Base-by-base conservation (phyloP, 2,888 invertebrate genomes). In the Papilio elwesi region DNA sequence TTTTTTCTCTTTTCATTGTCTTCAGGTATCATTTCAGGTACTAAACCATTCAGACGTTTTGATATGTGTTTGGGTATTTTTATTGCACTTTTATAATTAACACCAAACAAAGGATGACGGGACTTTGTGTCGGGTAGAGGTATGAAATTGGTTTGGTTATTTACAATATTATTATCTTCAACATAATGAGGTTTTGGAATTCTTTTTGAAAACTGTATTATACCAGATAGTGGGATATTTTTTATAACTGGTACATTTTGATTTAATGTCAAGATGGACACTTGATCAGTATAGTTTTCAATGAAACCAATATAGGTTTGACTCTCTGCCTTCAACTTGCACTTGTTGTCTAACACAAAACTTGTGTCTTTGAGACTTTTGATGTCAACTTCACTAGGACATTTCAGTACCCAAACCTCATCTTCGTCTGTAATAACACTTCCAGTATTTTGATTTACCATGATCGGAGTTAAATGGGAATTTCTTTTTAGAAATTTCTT, bases 61-160 rank as follows among this genome's bases (percentile, higher is more conserved):
- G 79, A 78, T 57, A 88, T 78, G n/a, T 78, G 73, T 49, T 79
- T 52, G 8, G 88, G 84, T 66, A 90, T 72, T 78, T 88, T 88
- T 6, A 89, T 82, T 10, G 85, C 83, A 74, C 84, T 87, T 75
- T 88, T 89, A 77, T 90, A 92, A 77, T 90, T 78, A 1, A 82
- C 76, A 1, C 92, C 92, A 79, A 92, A 90, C 1, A 92, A 82
- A 8, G 92, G 92, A 79, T 92, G 92, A 0, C 92, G 85, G 73
- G 85, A 85, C 79, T 91, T 91, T 10, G 90, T 91, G 52, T 89
- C 88, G 2, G 92, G 92, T 55, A 92, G 76, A 13, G 90, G 88
- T 76, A 90, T 89, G 72, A 87, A 88, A 76, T 83, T 84, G 2
- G 79, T 82, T 73, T 86, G 86, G 80, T 86, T 83, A 70, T 83